phyloP scores from a whole-genome alignment of 1,140 invertebrate genomes.

The Pseudomyrmex pallidus region DNA sequence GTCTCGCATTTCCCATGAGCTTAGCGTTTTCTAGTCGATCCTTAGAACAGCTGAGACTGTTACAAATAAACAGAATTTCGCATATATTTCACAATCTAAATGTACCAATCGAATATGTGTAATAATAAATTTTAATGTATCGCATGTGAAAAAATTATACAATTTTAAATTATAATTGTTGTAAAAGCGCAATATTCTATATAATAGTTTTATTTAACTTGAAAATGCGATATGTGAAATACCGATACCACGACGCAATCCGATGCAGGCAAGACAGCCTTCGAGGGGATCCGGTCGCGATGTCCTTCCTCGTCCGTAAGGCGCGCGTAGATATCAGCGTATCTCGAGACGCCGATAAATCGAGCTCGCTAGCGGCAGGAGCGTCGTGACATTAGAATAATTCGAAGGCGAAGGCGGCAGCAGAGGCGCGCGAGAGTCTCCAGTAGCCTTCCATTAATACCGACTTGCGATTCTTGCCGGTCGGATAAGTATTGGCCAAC shows the following conservation, averaged over 20 bases:
- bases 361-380: slow-evolving; percentile 34
- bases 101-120: neutral
- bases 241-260: neutral
- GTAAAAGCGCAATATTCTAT: no score
- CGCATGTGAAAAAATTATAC: neutral
- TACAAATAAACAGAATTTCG: neutral
- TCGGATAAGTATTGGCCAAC: slow-evolving; percentile 61
- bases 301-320: slow-evolving; percentile 12
- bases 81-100: neutral
- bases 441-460: slow-evolving; percentile 70
- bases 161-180: neutral
- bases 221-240: slow-evolving; percentile 6
- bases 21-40: slow-evolving; percentile 27
- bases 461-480: slow-evolving; percentile 25
- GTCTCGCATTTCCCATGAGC: slow-evolving; percentile 56
- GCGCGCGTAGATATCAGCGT: slow-evolving; percentile 14
- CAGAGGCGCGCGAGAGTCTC: slow-evolving; percentile 29
- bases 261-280: neutral
- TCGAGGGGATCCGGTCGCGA: slow-evolving; percentile 2
- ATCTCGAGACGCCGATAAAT: slow-evolving; percentile 48
- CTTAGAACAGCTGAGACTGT: neutral
- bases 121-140: neutral
- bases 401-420: slow-evolving; percentile 54
- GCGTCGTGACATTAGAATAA: slow-evolving; percentile 70
- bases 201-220: neutral